phyloP scores from a whole-genome alignment of 2,113 vertebrate genomes.

The Dolichallabes microphthalmus region DNA sequence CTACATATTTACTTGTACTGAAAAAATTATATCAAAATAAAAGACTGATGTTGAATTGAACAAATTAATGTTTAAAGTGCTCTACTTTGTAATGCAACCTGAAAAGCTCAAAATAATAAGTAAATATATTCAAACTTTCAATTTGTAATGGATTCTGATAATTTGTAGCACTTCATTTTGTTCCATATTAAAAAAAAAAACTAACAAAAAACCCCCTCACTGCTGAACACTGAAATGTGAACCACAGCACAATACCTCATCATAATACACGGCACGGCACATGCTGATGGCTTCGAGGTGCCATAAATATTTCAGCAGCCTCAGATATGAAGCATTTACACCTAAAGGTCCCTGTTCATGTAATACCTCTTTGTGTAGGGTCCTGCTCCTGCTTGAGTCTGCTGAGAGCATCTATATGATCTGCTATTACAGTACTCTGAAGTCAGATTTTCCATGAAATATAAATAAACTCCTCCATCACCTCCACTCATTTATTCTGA shows the following conservation, averaged over 20 bases:
- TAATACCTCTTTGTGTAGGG: conserved; percentile 48
- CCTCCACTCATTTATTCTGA: conserved; percentile 3
- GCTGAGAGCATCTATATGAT: background rate
- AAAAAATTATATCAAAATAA: background rate
- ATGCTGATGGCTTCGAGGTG: conserved; percentile 56
- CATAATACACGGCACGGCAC: conserved; percentile 65
- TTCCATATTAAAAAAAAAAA: background rate
- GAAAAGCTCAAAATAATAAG: background rate
- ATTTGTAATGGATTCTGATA: background rate
- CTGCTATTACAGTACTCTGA: background rate
- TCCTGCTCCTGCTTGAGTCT: conserved; percentile 9
- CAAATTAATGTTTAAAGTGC: background rate
- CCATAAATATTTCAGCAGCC: conserved; percentile 69
- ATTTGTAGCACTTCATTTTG: background rate
- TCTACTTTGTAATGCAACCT: background rate
- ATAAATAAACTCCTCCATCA: conserved; percentile 27
- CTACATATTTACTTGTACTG: background rate
- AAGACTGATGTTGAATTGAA: background rate
- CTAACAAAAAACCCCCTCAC: too few species aligned
- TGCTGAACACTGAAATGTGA: background rate
- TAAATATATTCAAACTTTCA: background rate
- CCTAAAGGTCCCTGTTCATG: conserved; percentile 41
- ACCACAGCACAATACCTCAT: conserved; percentile 54
- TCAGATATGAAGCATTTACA: conserved; percentile 61
- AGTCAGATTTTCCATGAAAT: conserved; percentile 8